These are phyloP conservation scores for Verasper variegatus DNA, from an alignment of 2,113 vertebrate species.

Conservation along the genomic window DNA sequence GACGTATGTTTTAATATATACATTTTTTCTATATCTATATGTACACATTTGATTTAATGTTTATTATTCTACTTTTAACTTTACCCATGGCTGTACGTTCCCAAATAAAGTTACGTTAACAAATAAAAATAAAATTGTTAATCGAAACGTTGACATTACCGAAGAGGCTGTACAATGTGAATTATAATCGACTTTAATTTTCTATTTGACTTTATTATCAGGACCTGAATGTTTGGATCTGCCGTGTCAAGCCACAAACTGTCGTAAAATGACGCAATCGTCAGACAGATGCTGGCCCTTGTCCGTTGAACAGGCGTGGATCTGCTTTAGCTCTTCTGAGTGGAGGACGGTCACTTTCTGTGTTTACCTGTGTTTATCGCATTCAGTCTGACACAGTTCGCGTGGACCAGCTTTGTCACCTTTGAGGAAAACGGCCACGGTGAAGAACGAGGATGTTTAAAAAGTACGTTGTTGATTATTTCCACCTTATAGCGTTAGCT, in stretches of 20 bases:
- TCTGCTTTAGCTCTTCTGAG: not conserved
- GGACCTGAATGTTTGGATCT: not conserved
- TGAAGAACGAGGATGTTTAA: constrained; percentile 82
- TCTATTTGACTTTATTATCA: too few species aligned
- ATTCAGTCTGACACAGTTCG: not conserved
- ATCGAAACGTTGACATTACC: too few species aligned
- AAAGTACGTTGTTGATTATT: constrained; percentile 75
- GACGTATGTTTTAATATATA: too few species aligned
- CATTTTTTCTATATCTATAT: not conserved
- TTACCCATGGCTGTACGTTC: too few species aligned
- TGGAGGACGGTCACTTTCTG: constrained; percentile 17
- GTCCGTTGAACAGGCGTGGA: constrained; percentile 60
- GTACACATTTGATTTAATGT: not conserved
- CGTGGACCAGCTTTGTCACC: constrained; percentile 1
- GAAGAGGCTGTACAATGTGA: too few species aligned
- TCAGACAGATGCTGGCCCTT: constrained; percentile 3
- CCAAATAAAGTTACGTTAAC: too few species aligned
- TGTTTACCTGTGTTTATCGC: not conserved
- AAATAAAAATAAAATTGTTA: too few species aligned
- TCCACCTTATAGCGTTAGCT: constrained; percentile 35
- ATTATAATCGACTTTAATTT: too few species aligned
- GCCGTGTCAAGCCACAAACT: constrained; percentile 30
- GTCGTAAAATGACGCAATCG: constrained; percentile 60
- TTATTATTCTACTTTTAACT: too few species aligned
- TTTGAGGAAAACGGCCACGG: constrained; percentile 8